Base-by-base conservation (phyloP, 2,888 invertebrate species). In the Rhagophthalmus giganteus region DNA sequence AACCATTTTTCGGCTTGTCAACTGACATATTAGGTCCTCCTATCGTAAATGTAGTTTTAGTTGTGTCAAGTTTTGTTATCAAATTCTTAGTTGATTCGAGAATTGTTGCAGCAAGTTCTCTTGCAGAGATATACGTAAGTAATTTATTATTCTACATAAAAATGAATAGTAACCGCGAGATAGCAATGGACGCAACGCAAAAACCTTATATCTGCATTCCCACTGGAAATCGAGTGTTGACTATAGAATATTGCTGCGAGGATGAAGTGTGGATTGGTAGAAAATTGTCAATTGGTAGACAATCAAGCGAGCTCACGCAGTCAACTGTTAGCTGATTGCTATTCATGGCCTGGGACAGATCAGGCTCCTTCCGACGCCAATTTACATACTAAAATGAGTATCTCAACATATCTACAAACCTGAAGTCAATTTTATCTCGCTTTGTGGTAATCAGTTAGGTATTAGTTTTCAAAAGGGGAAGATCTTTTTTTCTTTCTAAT, bases 271-370 rank as follows among this genome's bases (percentile, higher is more conserved):
- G 59, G 62, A 62, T 63, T 61, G 63, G 59, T 63, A 66, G 65
- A 66, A 66, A 66, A 66, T 66, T 65, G 66, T 58, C 65, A 65
- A 66, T 67, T 66, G 64, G 61, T 55, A 62, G 59, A 66, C 67
- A 67, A 67, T 67, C 65, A 67, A 66, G 65, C 66, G 65, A 67
- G 64, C 64, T 63, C 63, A 63, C 63, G 65, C 67, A 69, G 68
- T 73, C 62, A 63, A 62, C 60, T 56, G 61, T 61, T 60, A 58
- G 54, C 59, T 55, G 62, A 64, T 67, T 74, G 72, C 63, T 74
- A 74, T 74, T 74, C 74, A 74, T 74, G 74, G 74, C 68, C 61
- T 74, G 74, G 74, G 74, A 74, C 72, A 65, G 68, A 68, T 67
- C 64, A 62, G 66, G 63, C 70, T 70, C 70, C 71, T 72, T 71